Base-by-base conservation (phyloP, 2,888 invertebrate genomes). In the Noctua pronuba region DNA sequence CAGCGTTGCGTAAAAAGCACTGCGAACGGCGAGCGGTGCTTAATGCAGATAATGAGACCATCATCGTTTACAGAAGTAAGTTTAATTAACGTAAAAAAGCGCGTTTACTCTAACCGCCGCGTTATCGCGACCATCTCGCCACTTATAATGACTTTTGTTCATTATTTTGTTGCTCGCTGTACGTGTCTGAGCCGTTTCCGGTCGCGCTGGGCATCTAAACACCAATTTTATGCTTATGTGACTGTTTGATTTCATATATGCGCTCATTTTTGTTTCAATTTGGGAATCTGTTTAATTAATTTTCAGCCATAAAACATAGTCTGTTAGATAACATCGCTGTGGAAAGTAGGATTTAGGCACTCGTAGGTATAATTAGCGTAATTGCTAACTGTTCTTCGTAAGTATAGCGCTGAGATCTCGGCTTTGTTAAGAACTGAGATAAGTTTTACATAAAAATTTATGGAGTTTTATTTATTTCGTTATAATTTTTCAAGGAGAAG, bases 81-180 rank as follows among this genome's bases (percentile, higher is more conserved):
- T 95, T 96, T 96, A 96, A 96, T 96, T 96, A 96, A 96, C 95
- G 96, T 96, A 95, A 96, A 96, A 94, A 96, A 95, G 95, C 93
- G 91, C 96, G 95, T 96, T 96, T 96, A 96, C 93, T 94, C 92
- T 94, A 95, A 94, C 95, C 93, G 95, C 91, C 90, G 88, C 87
- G 92, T 95, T 96, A 96, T 96, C 96, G 92, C 91, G 75, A 82
- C 92, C 92, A 96, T 95, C 95, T 95, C 90, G 93, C 92, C 94
- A 92, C 94, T 94, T 95, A 95, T 95, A 95, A 96, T 95, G 93
- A 95, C 94, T 96, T 94, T 95, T 94, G 95, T 96, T 96, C 95
- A 96, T 96, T 95, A 96, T 96, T 95, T 95, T 94, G 94, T 94
- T 93, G 95, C 91, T 91, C 92, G 92, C 88, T 92, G 90, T 92